A percentile compares a stretch with the other conserved stretches of the same genome.
These are phyloP conservation scores for Macquaria ambigua DNA, from an alignment of 2,113 vertebrate genomes.

Conservation along the genomic window DNA sequence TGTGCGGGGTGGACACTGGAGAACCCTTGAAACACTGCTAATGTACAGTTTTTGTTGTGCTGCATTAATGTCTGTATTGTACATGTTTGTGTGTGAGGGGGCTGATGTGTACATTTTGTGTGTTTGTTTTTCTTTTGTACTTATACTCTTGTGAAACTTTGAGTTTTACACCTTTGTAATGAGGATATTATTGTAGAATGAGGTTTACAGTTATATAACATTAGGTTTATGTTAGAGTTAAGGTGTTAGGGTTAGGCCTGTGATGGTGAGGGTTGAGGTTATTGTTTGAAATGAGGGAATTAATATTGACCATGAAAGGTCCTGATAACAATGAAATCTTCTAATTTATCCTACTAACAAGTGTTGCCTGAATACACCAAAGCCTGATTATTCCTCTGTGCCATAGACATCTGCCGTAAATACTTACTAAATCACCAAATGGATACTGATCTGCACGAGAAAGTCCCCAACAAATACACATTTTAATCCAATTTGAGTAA, in stretches of 20 bases:
- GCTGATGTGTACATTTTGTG: background rate
- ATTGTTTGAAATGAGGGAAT: background rate
- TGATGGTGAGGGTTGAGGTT: background rate
- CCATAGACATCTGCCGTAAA: no score
- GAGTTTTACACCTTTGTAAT: background rate
- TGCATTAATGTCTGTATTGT: background rate
- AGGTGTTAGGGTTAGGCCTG: background rate
- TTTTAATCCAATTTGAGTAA: no score
- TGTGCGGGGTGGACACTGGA: conserved; percentile 28
- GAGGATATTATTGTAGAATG: background rate
- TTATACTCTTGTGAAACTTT: background rate
- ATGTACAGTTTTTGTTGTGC: background rate
- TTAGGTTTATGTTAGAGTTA: background rate
- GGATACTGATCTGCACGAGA: no score
- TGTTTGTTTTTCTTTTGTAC: background rate
- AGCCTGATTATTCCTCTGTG: no score
- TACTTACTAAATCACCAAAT: no score
- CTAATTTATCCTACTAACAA: no score
- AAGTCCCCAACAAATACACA: no score
- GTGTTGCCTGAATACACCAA: no score
- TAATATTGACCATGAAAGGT: background rate
- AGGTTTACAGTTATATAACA: conserved; percentile 1
- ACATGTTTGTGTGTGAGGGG: background rate
- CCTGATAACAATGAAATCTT: no score
- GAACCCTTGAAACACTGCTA: conserved; percentile 29